Evolutionary conservation across 2,888 invertebrate species (phyloP).

Genomic region (Tryphoninae sp.): DNA sequence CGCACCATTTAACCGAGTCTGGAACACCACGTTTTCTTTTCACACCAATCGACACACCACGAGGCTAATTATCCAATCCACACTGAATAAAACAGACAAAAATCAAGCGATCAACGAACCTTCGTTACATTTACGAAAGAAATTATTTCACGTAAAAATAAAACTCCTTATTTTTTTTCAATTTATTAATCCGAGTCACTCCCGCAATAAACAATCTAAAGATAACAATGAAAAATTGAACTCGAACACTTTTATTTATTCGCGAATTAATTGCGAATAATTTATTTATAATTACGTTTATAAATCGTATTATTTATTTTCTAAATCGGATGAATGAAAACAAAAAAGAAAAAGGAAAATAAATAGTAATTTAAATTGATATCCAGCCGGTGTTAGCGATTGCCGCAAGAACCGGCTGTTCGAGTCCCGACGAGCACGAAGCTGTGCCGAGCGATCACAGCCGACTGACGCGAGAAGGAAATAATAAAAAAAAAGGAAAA

Average conservation of each 20-base stretch:
- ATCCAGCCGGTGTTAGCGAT: not conserved
- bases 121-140: not conserved
- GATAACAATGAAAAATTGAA: not conserved
- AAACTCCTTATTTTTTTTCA: not conserved
- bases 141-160: not conserved
- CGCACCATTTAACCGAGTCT: not conserved
- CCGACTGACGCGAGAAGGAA: slow-evolving; percentile 48
- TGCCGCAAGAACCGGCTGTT: not conserved
- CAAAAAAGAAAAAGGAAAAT: not conserved
- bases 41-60: not conserved
- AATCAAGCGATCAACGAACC: not conserved
- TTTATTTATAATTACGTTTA: not conserved
- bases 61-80: slow-evolving; percentile 8
- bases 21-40: not conserved
- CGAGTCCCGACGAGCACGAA: slow-evolving; percentile 40
- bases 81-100: not conserved
- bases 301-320: not conserved
- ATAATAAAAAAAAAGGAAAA: too few relatives aligned
- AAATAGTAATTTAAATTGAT: not conserved
- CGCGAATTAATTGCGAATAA: not conserved
- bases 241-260: not conserved
- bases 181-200: not conserved
- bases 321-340: not conserved
- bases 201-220: not conserved
- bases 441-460: slow-evolving; percentile 54